phyloP scores from a whole-genome alignment of 1,140 invertebrate species.

The Drosophila equinoxialis region DNA sequence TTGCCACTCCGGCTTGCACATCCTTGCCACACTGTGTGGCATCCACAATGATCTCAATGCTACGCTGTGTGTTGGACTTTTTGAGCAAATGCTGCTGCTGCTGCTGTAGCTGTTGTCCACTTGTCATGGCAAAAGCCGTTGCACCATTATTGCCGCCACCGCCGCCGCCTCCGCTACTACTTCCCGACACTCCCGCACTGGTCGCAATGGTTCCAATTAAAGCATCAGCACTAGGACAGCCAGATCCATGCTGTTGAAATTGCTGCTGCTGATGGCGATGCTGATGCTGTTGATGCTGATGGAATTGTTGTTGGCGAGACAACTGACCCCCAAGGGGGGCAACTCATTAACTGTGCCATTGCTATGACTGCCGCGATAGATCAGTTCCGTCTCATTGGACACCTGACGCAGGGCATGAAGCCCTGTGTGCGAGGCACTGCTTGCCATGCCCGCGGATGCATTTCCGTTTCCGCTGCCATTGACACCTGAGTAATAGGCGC shows the following conservation, averaged over 20 bases:
- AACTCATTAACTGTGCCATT: slow-evolving; percentile 68
- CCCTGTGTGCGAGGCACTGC: slow-evolving; percentile 73
- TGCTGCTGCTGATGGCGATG: slow-evolving; percentile 47
- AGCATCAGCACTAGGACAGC: slow-evolving; percentile 64
- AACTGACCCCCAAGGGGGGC: slow-evolving; percentile 18
- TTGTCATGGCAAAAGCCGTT: not conserved
- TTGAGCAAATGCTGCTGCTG: slow-evolving; percentile 30
- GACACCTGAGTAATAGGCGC: slow-evolving; percentile 76
- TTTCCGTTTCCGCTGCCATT: slow-evolving; percentile 64
- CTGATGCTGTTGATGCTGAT: slow-evolving; percentile 28
- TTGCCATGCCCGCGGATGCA: slow-evolving; percentile 46
- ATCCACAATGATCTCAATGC: slow-evolving; percentile 81
- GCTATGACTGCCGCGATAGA: slow-evolving; percentile 74
- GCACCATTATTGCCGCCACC: slow-evolving; percentile 33
- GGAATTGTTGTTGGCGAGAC: slow-evolving; percentile 49
- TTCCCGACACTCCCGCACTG: slow-evolving; percentile 30
- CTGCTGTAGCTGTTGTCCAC: slow-evolving; percentile 13
- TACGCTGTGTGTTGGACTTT: slow-evolving; percentile 69
- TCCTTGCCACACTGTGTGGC: slow-evolving; percentile 69
- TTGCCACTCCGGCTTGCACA: slow-evolving; percentile 15
- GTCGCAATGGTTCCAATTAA: slow-evolving; percentile 71
- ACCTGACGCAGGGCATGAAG: slow-evolving; percentile 77
- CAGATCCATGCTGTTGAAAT: slow-evolving; percentile 11
- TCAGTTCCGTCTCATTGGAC: slow-evolving; percentile 77
- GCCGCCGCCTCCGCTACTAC: slow-evolving; percentile 17